Evolutionary conservation across 2,888 invertebrate genomes (phyloP).

Genomic region (Leptarthrus brevirostris): DNA sequence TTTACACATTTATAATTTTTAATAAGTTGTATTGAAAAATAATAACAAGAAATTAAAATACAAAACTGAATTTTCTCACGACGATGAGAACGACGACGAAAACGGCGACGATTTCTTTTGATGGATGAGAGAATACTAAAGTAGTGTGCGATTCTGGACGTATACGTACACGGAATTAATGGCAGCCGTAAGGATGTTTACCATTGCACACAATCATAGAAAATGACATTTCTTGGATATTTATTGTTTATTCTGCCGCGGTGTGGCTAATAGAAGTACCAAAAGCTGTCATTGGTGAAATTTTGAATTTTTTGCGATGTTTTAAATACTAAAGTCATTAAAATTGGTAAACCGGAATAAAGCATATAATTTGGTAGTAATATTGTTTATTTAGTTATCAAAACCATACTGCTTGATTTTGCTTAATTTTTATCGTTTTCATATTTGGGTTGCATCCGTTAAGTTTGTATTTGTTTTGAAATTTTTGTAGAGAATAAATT

Average conservation of each 20-base stretch:
- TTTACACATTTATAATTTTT: neutral
- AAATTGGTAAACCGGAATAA: too few species aligned
- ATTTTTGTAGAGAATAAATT: too few species aligned
- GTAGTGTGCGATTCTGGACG: neutral
- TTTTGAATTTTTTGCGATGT: constrained; percentile 21
- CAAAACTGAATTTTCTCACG: constrained; percentile 46
- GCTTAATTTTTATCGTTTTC: too few species aligned
- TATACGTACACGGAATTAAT: neutral
- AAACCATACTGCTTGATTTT: too few species aligned
- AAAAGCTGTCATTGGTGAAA: constrained; percentile 1
- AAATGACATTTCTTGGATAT: neutral
- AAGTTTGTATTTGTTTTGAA: too few species aligned
- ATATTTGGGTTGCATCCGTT: too few species aligned
- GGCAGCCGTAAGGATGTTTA: too few species aligned
- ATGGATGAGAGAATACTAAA: neutral
- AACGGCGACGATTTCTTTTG: constrained; percentile 38
- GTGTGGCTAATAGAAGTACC: neutral
- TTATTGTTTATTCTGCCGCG: neutral
- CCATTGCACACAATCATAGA: neutral
- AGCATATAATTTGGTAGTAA: too few species aligned
- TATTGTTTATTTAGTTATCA: too few species aligned
- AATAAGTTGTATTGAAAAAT: constrained; percentile 8
- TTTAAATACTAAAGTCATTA: too few species aligned
- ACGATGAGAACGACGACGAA: constrained; percentile 44
- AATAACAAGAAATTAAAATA: constrained; percentile 38